phyloP scores from a whole-genome alignment of 1,140 invertebrate species.

The Formica selysi region DNA sequence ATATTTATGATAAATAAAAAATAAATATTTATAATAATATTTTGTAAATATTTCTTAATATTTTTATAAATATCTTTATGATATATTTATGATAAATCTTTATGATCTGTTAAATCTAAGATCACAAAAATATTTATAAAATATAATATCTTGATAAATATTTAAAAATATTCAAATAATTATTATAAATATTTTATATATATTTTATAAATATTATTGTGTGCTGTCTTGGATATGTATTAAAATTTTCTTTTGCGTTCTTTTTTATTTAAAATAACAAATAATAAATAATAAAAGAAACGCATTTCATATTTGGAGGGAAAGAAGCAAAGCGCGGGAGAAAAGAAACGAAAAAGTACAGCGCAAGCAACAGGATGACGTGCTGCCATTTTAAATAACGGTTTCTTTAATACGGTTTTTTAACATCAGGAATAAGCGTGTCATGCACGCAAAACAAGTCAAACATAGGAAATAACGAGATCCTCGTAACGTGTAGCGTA shows the following conservation, averaged over 20 bases:
- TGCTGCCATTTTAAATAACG: background rate
- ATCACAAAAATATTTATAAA: too few species aligned
- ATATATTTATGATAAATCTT: too few species aligned
- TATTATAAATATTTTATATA: too few species aligned
- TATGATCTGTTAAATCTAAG: too few species aligned
- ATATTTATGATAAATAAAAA: too few species aligned
- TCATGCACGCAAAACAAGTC: background rate
- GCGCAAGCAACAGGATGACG: background rate
- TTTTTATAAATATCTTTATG: too few species aligned
- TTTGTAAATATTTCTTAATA: too few species aligned
- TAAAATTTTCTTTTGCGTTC: background rate
- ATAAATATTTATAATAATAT: too few species aligned
- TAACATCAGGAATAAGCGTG: background rate
- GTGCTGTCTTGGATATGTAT: too few species aligned
- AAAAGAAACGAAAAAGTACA: background rate
- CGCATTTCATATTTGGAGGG: background rate
- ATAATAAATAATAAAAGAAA: background rate
- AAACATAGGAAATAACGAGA: background rate
- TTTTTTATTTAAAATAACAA: background rate
- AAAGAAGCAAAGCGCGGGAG: background rate
- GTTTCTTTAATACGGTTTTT: conserved; percentile 5
- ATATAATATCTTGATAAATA: too few species aligned
- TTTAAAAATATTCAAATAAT: too few species aligned
- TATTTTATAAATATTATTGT: too few species aligned
- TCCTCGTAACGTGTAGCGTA: background rate